Base-by-base conservation (phyloP, 2,113 vertebrate species). In the Struthio camelus region DNA sequence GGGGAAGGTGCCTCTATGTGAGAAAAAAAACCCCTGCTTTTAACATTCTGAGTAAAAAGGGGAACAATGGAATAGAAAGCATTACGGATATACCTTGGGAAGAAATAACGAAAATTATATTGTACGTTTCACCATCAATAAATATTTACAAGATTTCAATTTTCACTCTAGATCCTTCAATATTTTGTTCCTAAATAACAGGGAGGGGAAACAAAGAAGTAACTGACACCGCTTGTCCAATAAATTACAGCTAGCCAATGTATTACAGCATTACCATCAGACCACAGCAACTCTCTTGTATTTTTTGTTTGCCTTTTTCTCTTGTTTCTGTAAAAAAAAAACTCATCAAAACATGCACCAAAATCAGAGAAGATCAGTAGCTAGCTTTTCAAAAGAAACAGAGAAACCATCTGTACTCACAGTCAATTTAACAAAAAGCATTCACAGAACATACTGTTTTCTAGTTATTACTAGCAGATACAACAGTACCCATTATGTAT, bases 401-500 rank as follows among this genome's bases (percentile, higher is more conserved):
- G 22, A 27, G 46, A 72, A 72, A 72, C 36, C 5, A 17, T 18
- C n/a, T 51, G 19, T 32, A 69, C 25, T 18, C 48, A 20, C 53
- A 53, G n/a, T 53, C n/a, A 53, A 72, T 10, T 28, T 34, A 36
- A 51, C 19, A 17, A 53, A 25, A 36, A 72, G 27, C 36, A 53
- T 50, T 64, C 34, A 25, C n/a, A 44, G 1, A 2, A 8, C 11
- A 50, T 2, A 0, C 2, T 44, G 25, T 86, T 83, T 83, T 62
- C 38, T 36, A 46, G 2, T n/a, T 64, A 40, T 36, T 27, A 58
- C 27, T 50, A 84, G 30, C 10, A 67, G 32, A 58, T 27, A 64
- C 7, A 80, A 73, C 6, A 86, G 40, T n/a, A 66, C 0, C 1
- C 7, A 20, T 11, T n/a, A 5, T 2, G 3, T 19, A 6, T 0